Evolutionary conservation across 2,113 vertebrate genomes (phyloP).

Genomic region (Chaetorhynchus papuensis): DNA sequence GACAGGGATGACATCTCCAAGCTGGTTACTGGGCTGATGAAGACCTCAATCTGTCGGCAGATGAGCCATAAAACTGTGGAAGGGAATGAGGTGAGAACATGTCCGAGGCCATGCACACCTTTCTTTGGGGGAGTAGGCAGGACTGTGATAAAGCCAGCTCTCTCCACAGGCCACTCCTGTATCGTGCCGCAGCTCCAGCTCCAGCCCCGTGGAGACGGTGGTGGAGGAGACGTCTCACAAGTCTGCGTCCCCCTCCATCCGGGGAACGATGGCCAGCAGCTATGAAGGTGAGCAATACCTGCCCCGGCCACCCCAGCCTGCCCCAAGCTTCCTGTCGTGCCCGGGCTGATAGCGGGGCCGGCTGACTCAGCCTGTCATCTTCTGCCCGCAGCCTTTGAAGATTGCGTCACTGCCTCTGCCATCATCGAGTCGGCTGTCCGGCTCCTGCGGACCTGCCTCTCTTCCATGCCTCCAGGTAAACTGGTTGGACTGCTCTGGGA

Average conservation of each 20-base stretch:
- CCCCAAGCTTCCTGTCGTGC: background rate
- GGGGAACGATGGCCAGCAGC: constrained; percentile 86
- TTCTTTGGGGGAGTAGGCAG: background rate
- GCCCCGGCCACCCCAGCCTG: background rate
- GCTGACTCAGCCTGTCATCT: constrained; percentile 4
- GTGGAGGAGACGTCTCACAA: constrained; percentile 88
- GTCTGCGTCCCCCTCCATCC: constrained; percentile 80
- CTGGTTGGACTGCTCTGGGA: background rate
- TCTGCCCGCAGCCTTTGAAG: constrained; percentile 82
- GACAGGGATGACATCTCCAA: constrained; percentile 90
- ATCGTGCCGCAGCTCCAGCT: constrained; percentile 69
- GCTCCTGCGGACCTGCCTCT: constrained; percentile 85
- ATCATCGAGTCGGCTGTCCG: constrained; percentile 84
- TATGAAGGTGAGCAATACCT: constrained; percentile 82
- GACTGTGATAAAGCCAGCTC: background rate
- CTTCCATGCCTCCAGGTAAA: constrained; percentile 90
- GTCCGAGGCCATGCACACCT: rapidly evolving
- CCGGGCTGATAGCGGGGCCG: background rate
- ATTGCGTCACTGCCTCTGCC: constrained; percentile 80
- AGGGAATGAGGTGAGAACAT: constrained; percentile 76
- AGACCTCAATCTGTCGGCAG: constrained; percentile 88
- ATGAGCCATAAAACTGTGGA: constrained; percentile 86
- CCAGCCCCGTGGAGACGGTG: constrained; percentile 80
- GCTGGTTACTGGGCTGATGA: constrained; percentile 88
- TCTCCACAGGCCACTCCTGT: constrained; percentile 65